Evolutionary conservation across 2,797 vertebrate genomes (phyloP).

Genomic region (Eulemur albifrons): DNA sequence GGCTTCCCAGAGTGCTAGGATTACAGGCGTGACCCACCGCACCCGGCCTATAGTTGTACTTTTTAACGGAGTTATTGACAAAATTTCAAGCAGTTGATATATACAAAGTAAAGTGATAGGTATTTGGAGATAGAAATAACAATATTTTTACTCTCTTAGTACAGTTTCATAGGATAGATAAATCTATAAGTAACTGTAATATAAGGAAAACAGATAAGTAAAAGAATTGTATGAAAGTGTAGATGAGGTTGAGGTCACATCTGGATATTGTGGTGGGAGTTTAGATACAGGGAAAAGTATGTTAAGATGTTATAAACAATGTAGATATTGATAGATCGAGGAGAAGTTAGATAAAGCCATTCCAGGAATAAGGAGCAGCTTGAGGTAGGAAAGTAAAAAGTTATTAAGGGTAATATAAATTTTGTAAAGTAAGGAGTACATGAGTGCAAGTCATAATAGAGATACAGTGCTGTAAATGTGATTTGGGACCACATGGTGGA

Average conservation of each 20-base stretch:
- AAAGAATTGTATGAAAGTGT: not conserved
- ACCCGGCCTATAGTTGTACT: not conserved
- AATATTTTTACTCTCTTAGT: not conserved
- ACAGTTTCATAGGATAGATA: not conserved
- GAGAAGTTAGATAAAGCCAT: not conserved
- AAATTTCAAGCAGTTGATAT: not conserved
- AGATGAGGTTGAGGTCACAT: not conserved
- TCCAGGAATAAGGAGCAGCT: not conserved
- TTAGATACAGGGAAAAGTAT: not conserved
- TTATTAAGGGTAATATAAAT: not conserved
- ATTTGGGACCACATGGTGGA: not conserved
- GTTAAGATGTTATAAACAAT: not conserved
- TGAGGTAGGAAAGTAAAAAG: not conserved
- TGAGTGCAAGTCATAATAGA: not conserved
- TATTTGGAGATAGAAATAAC: conserved; percentile 13
- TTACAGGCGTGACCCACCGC: too few relatives aligned
- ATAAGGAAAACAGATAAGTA: not conserved
- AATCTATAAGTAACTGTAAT: not conserved
- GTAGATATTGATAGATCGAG: not conserved
- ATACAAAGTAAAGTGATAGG: not conserved
- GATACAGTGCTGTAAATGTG: not conserved
- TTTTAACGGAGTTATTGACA: not conserved
- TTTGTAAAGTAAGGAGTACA: not conserved
- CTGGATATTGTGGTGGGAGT: not conserved
- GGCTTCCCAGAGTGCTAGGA: too few relatives aligned